Evolutionary conservation across 2,797 vertebrate genomes (phyloP).

Genomic region (Fundulus diaphanus): DNA sequence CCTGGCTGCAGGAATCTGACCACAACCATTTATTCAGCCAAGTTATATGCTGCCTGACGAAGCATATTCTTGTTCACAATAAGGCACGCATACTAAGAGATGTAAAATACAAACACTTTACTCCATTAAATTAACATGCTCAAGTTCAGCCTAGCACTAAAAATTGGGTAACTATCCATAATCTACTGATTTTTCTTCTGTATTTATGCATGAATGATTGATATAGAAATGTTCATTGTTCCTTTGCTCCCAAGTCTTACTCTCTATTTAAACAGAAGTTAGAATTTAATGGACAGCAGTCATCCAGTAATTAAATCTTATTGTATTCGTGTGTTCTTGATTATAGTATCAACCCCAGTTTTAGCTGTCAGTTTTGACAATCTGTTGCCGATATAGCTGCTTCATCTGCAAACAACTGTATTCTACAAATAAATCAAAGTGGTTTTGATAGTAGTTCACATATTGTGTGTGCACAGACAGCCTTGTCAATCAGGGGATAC

Average conservation of each 20-base stretch:
- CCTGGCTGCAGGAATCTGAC: background rate
- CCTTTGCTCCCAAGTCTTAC: background rate
- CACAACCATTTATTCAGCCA: background rate
- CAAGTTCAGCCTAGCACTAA: background rate
- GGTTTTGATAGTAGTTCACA: conserved; percentile 17
- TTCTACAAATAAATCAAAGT: conserved; percentile 7
- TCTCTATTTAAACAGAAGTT: background rate
- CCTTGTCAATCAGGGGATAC: conserved; percentile 24
- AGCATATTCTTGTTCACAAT: background rate
- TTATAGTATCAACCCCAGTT: background rate
- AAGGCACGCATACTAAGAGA: background rate
- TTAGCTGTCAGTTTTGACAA: conserved; percentile 13
- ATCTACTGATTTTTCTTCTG: background rate
- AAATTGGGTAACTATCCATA: background rate
- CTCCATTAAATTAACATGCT: too few relatives aligned
- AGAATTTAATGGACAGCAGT: background rate
- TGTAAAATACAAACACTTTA: background rate
- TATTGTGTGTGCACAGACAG: background rate
- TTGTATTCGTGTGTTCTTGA: background rate
- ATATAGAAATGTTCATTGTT: background rate
- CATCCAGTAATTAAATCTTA: background rate
- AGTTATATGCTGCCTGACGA: background rate
- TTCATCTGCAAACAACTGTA: conserved; percentile 6
- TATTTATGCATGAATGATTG: background rate
- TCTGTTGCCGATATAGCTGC: background rate